A percentile compares a stretch with the other conserved stretches of the same genome.
Evolutionary conservation across 2,113 vertebrate species (phyloP).

Genomic region (Myodes glareolus): DNA sequence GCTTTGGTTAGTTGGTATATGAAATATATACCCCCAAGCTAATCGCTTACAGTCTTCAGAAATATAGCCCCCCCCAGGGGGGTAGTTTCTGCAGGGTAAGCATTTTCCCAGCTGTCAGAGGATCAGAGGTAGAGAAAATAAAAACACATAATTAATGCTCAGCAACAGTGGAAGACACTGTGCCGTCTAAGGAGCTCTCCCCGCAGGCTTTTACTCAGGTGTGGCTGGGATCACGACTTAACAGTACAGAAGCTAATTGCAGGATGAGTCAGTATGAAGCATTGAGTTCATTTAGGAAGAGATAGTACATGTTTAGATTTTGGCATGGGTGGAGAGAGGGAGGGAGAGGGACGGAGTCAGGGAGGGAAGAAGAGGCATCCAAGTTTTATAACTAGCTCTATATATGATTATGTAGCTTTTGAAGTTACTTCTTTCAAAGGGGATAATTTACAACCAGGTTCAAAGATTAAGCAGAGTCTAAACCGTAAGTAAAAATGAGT

Average conservation of each 20-base stretch:
- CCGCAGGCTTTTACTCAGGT: background rate
- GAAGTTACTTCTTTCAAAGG: background rate
- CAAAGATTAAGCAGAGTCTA: background rate
- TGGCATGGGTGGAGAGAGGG: no score
- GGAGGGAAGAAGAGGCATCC: background rate
- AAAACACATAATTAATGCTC: background rate
- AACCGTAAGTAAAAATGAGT: background rate
- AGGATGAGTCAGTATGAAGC: background rate
- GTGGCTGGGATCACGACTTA: background rate
- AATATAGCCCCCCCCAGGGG: background rate
- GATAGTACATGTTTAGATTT: background rate
- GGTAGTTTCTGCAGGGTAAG: background rate
- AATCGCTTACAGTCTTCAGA: background rate
- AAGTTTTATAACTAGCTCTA: background rate
- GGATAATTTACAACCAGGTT: background rate
- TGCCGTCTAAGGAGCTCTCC: background rate
- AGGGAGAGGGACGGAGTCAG: background rate
- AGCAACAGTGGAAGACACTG: no score
- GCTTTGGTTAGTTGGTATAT: background rate
- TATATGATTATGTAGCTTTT: background rate
- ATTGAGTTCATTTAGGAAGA: background rate
- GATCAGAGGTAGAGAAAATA: slow-evolving; percentile 12
- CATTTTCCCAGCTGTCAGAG: background rate
- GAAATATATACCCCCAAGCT: background rate
- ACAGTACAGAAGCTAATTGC: background rate